Conservation (phyloP, 92 coral and sea anemone genomes). For the Zoanthus gigantus region DNA sequence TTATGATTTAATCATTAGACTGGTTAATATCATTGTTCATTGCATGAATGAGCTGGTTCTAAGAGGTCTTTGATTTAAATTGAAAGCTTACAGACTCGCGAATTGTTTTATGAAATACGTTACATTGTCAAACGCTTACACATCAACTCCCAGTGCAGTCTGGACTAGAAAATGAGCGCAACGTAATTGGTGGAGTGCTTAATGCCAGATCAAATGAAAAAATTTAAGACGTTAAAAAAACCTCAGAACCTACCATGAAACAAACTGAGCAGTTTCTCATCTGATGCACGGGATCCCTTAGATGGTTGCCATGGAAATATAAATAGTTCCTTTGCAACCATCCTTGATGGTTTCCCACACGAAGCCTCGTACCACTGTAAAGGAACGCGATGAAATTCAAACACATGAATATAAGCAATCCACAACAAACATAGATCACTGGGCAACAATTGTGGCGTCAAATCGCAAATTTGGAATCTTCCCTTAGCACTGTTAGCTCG, state of each 20-base stretch:
- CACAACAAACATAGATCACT: conserved; percentile 79
- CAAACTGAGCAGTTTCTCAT: conserved; percentile 75
- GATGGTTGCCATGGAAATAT: conserved; percentile 98
- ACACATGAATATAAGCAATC: conserved; percentile 92
- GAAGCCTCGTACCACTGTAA: conserved; percentile 82
- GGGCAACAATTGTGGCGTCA: conserved; percentile 64
- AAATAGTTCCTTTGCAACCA: conserved; percentile 85
- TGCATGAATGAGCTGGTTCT: no score
- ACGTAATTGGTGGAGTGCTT: no score
- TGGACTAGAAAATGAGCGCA: no score
- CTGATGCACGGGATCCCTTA: conserved; percentile 77
- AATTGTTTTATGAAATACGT: no score
- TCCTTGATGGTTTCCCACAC: conserved; percentile 79
- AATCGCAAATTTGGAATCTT: conserved; percentile 43
- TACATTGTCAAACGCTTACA: no score
- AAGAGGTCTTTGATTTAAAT: no score
- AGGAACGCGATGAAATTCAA: conserved; percentile 94
- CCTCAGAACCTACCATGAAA: conserved; percentile 77
- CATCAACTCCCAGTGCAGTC: no score
- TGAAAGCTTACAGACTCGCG: no score
- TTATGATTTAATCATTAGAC: no score
- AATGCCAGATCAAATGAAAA: no score
- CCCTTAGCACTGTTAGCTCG: conserved; percentile 41
- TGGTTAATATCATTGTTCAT: no score
- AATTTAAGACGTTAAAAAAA: no score